Evolutionary conservation across 2,888 invertebrate species (phyloP).

Genomic region (Baccha elongata): DNA sequence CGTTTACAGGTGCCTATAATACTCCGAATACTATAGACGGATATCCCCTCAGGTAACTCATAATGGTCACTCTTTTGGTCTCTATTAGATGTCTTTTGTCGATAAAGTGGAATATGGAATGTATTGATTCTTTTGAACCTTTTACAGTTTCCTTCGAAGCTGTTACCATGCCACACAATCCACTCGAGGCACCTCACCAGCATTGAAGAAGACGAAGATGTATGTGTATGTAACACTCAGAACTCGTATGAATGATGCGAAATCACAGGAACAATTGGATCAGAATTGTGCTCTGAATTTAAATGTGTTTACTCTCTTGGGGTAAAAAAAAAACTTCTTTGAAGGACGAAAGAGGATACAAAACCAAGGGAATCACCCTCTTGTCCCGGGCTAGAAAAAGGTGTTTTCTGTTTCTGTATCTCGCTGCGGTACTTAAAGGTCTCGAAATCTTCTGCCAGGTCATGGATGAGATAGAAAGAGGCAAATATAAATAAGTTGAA

Average conservation of each 20-base stretch:
- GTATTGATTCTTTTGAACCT: conserved; percentile 41
- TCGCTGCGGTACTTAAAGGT: conserved; percentile 22
- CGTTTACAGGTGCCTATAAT: no score
- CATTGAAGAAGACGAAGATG: background rate
- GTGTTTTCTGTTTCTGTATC: background rate
- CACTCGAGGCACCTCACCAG: background rate
- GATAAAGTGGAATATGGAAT: background rate
- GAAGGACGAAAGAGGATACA: conserved; percentile 4
- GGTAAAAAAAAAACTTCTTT: conserved; percentile 1
- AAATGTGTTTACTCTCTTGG: conserved; percentile 50
- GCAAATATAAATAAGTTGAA: conserved; percentile 45
- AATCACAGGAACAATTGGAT: conserved; percentile 70
- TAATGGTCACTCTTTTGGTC: conserved; percentile 48
- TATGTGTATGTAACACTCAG: conserved; percentile 22
- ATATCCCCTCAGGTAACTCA: conserved; percentile 2
- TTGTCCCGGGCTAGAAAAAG: background rate
- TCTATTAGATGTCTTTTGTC: conserved; percentile 25
- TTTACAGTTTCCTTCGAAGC: conserved; percentile 28
- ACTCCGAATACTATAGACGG: no score
- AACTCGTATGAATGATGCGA: conserved; percentile 53
- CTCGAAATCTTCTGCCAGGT: conserved; percentile 12
- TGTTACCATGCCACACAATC: conserved; percentile 40
- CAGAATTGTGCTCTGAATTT: conserved; percentile 50
- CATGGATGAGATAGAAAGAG: background rate
- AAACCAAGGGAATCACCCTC: background rate